Percentiles rank a stretch among this genome's conserved stretches.
phyloP scores from a whole-genome alignment of 2,113 vertebrate species.

The Cygnus atratus region DNA sequence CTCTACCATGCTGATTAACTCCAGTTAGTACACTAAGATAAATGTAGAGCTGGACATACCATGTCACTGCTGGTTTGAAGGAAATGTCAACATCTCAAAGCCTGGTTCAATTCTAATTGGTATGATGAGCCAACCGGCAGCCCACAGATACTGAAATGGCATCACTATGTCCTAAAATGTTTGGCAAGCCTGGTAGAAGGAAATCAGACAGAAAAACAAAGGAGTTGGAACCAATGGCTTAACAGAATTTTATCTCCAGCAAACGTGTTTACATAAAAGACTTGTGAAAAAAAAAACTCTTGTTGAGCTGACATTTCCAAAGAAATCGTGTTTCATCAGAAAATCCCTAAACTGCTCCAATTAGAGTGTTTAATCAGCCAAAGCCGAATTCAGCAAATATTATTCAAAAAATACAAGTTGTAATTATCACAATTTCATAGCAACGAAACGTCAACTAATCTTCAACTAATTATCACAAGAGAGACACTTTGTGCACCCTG shows the following conservation, averaged over 20 bases:
- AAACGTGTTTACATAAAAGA: not conserved
- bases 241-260: not conserved
- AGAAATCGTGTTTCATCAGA: not conserved
- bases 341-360: not conserved
- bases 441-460: not conserved
- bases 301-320: not conserved
- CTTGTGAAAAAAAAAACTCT: not conserved
- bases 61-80: not conserved
- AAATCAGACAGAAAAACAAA: not conserved
- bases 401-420: not conserved
- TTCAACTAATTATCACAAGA: slow-evolving; percentile 38
- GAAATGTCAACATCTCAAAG: not conserved
- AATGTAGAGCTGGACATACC: not conserved
- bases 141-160: fast-evolving
- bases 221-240: not conserved
- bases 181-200: not conserved
- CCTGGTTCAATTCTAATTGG: not conserved
- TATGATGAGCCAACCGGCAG: not conserved
- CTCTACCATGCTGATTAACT: not conserved
- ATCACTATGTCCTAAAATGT: not conserved
- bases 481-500: not conserved
- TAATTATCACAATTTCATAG: slow-evolving; percentile 5
- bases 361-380: not conserved
- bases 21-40: not conserved
- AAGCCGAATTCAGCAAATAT: slow-evolving; percentile 8